Conservation (phyloP, 2,888 invertebrate species). For the Parascotia fuliginaria region DNA sequence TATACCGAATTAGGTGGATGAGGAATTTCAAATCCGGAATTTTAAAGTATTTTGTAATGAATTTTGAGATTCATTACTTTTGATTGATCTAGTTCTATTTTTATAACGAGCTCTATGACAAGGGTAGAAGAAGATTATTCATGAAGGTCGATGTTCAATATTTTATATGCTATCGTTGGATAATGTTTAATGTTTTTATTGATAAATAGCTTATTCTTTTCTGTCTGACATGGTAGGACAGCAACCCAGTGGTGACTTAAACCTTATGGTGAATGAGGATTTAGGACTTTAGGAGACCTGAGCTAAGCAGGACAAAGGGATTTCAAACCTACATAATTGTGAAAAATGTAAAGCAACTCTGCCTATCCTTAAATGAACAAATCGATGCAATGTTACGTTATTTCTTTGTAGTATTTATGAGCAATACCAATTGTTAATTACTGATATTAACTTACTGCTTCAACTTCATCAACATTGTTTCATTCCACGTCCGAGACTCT, state of each 20-base stretch:
- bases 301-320: too few species aligned
- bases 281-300: too few species aligned
- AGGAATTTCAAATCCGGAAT: slow-evolving; percentile 23
- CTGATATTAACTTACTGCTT: slow-evolving; percentile 3
- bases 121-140: slow-evolving; percentile 1
- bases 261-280: too few species aligned
- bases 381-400: too few species aligned
- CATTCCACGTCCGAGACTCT: background rate
- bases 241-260: too few species aligned
- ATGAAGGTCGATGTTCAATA: slow-evolving; percentile 1
- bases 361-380: too few species aligned
- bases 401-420: background rate
- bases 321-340: too few species aligned
- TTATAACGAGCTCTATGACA: slow-evolving; percentile 5
- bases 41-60: background rate
- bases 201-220: background rate
- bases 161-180: background rate
- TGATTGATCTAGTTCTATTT: slow-evolving; percentile 5
- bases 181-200: background rate
- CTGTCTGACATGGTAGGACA: too few species aligned
- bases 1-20: slow-evolving; percentile 22
- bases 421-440: background rate
- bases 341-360: too few species aligned
- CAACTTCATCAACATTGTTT: slow-evolving; percentile 8
- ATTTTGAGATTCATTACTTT: background rate